phyloP scores from a whole-genome alignment of 1,140 invertebrate genomes.

The Ips nitidus region DNA sequence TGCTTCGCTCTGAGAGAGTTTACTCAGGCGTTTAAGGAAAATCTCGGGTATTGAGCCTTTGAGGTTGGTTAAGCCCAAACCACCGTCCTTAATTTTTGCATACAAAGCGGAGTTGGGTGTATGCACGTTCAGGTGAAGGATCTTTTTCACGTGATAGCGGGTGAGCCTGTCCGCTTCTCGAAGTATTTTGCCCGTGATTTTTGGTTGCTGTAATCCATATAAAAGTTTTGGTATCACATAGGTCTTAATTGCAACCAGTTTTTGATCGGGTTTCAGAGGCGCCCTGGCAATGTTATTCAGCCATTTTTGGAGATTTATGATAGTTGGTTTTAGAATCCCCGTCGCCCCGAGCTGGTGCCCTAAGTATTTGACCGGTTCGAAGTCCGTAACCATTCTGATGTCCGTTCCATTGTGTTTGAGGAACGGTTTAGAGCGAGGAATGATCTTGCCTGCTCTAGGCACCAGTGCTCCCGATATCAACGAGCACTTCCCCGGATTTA shows the following conservation, averaged over 20 bases:
- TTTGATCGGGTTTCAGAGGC: constrained; percentile 48
- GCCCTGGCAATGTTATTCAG: constrained; percentile 29
- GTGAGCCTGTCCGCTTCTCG: constrained; percentile 34
- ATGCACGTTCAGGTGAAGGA: constrained; percentile 33
- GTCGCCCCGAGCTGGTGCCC: constrained; percentile 27
- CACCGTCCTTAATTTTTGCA: constrained; percentile 37
- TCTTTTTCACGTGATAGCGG: constrained; percentile 7
- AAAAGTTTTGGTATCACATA: constrained; percentile 36
- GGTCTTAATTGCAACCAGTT: constrained; percentile 22
- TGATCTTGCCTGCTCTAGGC: neutral
- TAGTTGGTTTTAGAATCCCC: constrained; percentile 27
- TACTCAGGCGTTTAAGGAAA: neutral
- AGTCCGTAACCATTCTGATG: neutral
- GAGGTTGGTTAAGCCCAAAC: constrained; percentile 34
- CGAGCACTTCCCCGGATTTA: neutral
- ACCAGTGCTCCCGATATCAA: neutral
- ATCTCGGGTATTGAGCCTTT: constrained; percentile 7
- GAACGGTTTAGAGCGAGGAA: neutral
- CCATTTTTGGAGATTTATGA: constrained; percentile 26
- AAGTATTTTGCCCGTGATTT: constrained; percentile 14
- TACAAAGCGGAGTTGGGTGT: constrained; percentile 34
- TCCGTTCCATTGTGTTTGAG: neutral
- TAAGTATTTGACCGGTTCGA: constrained; percentile 37
- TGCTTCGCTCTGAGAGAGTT: neutral
- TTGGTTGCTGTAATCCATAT: constrained; percentile 35